phyloP scores from a whole-genome alignment of 2,888 invertebrate genomes.

The Tridacna gigas region DNA sequence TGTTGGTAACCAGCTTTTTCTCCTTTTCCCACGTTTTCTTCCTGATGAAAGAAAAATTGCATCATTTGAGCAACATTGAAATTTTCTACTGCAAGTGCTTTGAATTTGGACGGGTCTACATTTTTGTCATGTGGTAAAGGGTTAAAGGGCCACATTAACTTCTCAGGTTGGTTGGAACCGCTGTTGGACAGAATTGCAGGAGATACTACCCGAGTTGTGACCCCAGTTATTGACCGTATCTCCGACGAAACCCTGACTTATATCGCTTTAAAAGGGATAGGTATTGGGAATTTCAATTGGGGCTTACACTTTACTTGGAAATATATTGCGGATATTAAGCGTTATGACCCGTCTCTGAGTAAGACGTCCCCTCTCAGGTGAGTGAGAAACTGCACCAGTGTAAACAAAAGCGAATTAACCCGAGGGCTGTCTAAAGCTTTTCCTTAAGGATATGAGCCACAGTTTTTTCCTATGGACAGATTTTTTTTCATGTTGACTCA shows the following conservation, averaged over 20 bases:
- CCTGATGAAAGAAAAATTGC: no score
- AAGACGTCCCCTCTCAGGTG: neutral
- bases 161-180: conserved; percentile 5
- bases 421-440: no score
- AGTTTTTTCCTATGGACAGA: no score
- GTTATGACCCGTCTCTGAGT: neutral
- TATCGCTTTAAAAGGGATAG: neutral
- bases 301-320: neutral
- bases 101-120: no score
- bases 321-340: neutral
- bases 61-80: no score
- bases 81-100: no score
- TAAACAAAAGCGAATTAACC: neutral
- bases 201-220: neutral
- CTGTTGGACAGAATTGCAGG: conserved; percentile 1
- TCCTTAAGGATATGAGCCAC: no score
- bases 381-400: neutral
- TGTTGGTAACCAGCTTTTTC: no score
- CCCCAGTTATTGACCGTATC: neutral
- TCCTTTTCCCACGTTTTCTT: no score
- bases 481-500: no score
- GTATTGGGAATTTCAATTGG: neutral
- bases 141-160: neutral
- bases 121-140: no score
- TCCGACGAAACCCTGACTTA: neutral